phyloP scores from a whole-genome alignment of 1,140 invertebrate genomes.

The Drosophila serrata region DNA sequence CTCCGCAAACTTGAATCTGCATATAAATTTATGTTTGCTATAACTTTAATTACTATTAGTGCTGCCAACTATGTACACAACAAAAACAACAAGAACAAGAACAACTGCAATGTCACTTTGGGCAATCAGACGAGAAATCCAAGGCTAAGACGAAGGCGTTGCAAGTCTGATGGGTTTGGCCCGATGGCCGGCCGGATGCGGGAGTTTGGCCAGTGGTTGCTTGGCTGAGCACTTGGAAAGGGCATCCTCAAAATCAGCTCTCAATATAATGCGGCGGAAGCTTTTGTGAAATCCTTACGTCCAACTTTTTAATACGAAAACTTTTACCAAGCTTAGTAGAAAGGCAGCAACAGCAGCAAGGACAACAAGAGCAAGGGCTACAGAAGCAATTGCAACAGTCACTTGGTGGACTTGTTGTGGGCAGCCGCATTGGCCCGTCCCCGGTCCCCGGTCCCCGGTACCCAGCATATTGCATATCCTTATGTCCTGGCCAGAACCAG shows the following conservation, averaged over 20 bases:
- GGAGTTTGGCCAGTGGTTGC: constrained; percentile 10
- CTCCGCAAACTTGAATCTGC: constrained; percentile 40
- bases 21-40: constrained; percentile 70
- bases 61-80: constrained; percentile 42
- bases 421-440: constrained; percentile 43
- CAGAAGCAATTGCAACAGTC: constrained; percentile 80
- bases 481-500: constrained; percentile 37
- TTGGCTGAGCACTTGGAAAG: constrained; percentile 20
- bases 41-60: constrained; percentile 79
- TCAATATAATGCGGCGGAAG: constrained; percentile 81
- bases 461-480: constrained; percentile 39
- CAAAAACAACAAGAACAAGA: constrained; percentile 26
- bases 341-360: constrained; percentile 55
- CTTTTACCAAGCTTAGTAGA: constrained; percentile 74
- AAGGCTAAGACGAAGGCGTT: constrained; percentile 43
- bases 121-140: constrained; percentile 70
- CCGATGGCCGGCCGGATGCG: neutral
- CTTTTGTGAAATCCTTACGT: constrained; percentile 83
- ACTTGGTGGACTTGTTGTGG: constrained; percentile 81
- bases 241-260: constrained; percentile 76
- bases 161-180: constrained; percentile 1
- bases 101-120: constrained; percentile 70
- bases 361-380: constrained; percentile 51
- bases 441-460: too few relatives aligned
- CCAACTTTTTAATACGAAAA: constrained; percentile 84